Base-by-base conservation (phyloP, 2,888 invertebrate species). In the Eucera pruinosa region DNA sequence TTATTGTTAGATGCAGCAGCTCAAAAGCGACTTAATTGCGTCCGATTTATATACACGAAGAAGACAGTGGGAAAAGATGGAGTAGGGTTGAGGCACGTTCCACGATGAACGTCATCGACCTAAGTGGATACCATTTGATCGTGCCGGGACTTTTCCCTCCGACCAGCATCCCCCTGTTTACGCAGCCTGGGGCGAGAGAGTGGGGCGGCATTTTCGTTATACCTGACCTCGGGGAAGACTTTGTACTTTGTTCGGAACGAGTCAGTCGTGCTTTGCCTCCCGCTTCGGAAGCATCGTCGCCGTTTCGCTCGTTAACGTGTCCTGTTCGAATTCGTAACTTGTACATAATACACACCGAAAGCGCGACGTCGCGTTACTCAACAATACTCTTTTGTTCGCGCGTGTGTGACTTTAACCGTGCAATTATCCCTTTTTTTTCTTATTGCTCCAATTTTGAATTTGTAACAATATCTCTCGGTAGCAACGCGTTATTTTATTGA, bases 71-170 rank as follows among this genome's bases (percentile, higher is more conserved):
- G 6, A 18, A 33, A 33, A 33, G 33, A 33, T 33, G 7, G 33
- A 33, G 33, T 7, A 33, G 36, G 36, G 36, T 36, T 6, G 11
- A 9, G 9, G 36, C 23, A 18, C 52, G 30, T 30, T 52, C 18
- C 18, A 52, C 39, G 20, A 39, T 45, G 43, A 58, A 58, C 62
- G 73, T 74, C 73, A 73, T 74, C 73, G 73, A 74, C 62, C 57
- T 73, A 74, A 74, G 75, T 74, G 74, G 74, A 47, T 74, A 74
- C 74, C 57, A 64, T 74, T 64, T 39, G 74, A 74, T 74, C 74
- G 74, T 45, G 15, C 27, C n/a, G 62, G 39, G 33, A 61, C 74
- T 47, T 71, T 54, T 60, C 60, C 60, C 72, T 47, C 27, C 57
- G 23, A 27, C 27, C 20, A 64, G 36, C 64, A 62, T 73, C 74